Percentiles rank a stretch among this genome's conserved stretches.
phyloP scores from a whole-genome alignment of 2,113 vertebrate genomes.

The Perccottus glenii region DNA sequence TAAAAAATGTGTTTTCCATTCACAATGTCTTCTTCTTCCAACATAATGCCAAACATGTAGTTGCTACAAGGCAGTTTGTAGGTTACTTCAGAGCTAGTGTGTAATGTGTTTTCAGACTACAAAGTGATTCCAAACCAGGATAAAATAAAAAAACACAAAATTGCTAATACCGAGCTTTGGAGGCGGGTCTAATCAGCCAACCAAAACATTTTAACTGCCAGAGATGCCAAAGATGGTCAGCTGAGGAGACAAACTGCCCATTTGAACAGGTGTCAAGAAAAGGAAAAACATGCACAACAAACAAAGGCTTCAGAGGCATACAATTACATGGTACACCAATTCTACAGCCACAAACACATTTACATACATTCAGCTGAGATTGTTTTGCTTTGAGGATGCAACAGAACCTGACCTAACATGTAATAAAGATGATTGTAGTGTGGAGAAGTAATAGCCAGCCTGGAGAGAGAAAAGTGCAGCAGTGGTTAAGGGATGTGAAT shows the following conservation, averaged over 20 bases:
- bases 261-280: constrained; percentile 5
- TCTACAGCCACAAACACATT: background rate
- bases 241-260: constrained; percentile 2
- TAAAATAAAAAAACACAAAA: background rate
- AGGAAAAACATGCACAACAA: background rate
- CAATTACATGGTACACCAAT: constrained; percentile 5
- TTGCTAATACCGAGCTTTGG: background rate
- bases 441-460: constrained; percentile 16
- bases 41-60: too few relatives aligned
- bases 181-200: constrained; percentile 3
- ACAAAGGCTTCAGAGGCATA: background rate
- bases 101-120: too few relatives aligned
- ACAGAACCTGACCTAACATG: background rate
- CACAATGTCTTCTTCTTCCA: too few relatives aligned
- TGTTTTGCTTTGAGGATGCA: background rate
- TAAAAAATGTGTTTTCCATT: too few relatives aligned
- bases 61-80: too few relatives aligned
- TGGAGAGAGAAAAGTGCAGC: constrained; percentile 19
- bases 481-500: constrained; percentile 28
- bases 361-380: background rate
- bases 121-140: too few relatives aligned
- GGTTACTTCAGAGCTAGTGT: too few relatives aligned
- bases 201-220: constrained; percentile 6
- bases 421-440: background rate
- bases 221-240: constrained; percentile 1